A percentile compares a stretch with the other conserved stretches of the same genome.
phyloP scores from a whole-genome alignment of 1,140 invertebrate species.

The Psilanteris sp. region DNA sequence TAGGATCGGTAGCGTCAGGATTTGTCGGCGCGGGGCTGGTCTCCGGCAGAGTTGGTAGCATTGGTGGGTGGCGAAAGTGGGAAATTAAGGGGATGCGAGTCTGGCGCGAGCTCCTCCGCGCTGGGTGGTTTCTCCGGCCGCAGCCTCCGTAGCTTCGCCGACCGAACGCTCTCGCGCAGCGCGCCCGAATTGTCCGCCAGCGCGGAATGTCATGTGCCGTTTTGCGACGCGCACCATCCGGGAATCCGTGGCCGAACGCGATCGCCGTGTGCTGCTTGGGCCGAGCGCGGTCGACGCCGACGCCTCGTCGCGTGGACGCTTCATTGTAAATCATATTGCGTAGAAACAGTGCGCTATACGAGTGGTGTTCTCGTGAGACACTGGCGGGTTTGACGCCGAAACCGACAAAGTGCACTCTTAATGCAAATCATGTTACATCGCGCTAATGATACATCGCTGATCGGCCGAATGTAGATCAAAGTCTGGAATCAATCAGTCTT shows the following conservation, averaged over 20 bases:
- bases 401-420: conserved; percentile 29
- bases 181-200: too few species aligned
- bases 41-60: conserved; percentile 31
- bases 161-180: too few species aligned
- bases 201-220: conserved; percentile 32
- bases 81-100: conserved; percentile 62
- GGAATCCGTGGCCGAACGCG: conserved; percentile 7
- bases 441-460: conserved; percentile 33
- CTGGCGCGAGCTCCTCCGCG: conserved; percentile 59
- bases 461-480: conserved; percentile 38
- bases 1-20: conserved; percentile 41
- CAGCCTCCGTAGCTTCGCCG: conserved; percentile 66
- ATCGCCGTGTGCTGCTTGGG: too few species aligned
- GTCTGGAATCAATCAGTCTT: conserved; percentile 20
- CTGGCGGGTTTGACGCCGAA: conserved; percentile 25
- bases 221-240: conserved; percentile 15
- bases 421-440: conserved; percentile 21
- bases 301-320: conserved; percentile 1
- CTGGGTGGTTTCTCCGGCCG: conserved; percentile 67
- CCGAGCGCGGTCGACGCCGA: not conserved
- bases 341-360: conserved; percentile 12
- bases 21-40: conserved; percentile 16
- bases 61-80: conserved; percentile 49
- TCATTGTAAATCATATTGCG: conserved; percentile 8
- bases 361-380: conserved; percentile 23